Percentiles rank a stretch among this genome's conserved stretches.
Evolutionary conservation across 2,797 vertebrate species (phyloP).

Genomic region (Falco concolor): DNA sequence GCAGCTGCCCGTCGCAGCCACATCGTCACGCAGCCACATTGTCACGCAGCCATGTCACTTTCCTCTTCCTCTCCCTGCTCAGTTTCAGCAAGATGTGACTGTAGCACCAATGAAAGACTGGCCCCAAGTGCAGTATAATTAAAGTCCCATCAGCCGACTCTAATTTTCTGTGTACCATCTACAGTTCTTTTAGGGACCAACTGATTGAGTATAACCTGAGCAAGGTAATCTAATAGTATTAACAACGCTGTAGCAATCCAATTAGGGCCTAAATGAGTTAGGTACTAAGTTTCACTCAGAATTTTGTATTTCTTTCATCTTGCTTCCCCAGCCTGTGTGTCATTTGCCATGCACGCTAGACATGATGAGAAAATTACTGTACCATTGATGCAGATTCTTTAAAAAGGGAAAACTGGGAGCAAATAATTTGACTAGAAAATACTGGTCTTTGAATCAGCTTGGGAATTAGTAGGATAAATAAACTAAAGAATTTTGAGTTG

Average conservation of each 20-base stretch:
- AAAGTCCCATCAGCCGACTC: not conserved
- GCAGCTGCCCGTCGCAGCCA: not conserved
- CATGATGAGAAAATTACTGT: not conserved
- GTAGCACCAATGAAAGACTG: not conserved
- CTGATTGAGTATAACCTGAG: not conserved
- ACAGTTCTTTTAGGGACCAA: not conserved
- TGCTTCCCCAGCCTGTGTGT: not conserved
- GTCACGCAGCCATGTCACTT: not conserved
- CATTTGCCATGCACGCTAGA: not conserved
- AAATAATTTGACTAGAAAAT: not conserved
- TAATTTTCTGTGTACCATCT: not conserved
- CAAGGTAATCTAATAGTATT: not conserved
- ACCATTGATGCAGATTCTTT: not conserved
- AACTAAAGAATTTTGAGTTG: not conserved
- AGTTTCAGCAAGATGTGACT: not conserved
- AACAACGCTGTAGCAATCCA: not conserved
- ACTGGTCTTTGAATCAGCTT: not conserved
- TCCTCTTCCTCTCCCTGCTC: not conserved
- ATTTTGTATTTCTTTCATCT: not conserved
- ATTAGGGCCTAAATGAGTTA: not conserved
- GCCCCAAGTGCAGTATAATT: not conserved
- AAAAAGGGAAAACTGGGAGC: not conserved
- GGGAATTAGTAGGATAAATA: conserved; percentile 8
- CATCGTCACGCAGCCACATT: not conserved
- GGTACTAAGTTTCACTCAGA: not conserved